Percentiles rank a stretch among this genome's conserved stretches.
Conservation (phyloP, 2,888 invertebrate genomes). For the Drosophila testacea region DNA sequence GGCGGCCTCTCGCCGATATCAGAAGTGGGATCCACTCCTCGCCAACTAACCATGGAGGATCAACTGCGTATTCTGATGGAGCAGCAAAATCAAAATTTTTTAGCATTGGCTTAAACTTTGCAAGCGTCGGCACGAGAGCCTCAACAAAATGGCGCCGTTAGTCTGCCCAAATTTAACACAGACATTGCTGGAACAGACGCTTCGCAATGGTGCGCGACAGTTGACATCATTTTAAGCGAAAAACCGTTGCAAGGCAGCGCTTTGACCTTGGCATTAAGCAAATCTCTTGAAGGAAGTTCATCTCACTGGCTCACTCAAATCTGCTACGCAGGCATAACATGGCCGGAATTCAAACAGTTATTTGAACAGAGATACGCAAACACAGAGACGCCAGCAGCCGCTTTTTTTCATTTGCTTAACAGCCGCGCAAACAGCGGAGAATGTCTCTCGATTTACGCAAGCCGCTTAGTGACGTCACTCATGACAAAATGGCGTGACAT, state of each 20-base stretch:
- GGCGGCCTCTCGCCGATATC: too few relatives aligned
- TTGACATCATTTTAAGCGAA: background rate
- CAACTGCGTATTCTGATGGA: too few relatives aligned
- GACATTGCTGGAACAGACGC: background rate
- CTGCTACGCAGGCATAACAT: constrained; percentile 17
- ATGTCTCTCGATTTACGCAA: constrained; percentile 2
- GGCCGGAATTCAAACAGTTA: constrained; percentile 4
- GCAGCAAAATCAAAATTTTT: background rate
- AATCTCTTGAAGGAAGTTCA: constrained; percentile 7
- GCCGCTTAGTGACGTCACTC: constrained; percentile 1
- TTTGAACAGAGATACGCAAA: constrained; percentile 10
- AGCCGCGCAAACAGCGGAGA: constrained; percentile 8
- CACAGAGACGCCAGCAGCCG: too few relatives aligned
- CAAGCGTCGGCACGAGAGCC: background rate
- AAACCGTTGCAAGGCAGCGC: constrained; percentile 7
- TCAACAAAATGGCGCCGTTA: background rate
- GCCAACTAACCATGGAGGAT: too few relatives aligned
- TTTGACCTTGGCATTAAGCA: constrained; percentile 5
- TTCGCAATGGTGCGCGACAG: constrained; percentile 7
- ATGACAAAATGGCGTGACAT: constrained; percentile 12
- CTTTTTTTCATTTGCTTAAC: background rate
- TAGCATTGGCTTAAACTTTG: background rate
- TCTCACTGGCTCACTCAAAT: constrained; percentile 9
- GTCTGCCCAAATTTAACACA: background rate
- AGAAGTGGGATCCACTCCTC: too few relatives aligned